Evolutionary conservation across 2,113 vertebrate species (phyloP), one percentile per base, ranked within the genome.

Genomic region (Megaleporinus macrocephalus): DNA sequence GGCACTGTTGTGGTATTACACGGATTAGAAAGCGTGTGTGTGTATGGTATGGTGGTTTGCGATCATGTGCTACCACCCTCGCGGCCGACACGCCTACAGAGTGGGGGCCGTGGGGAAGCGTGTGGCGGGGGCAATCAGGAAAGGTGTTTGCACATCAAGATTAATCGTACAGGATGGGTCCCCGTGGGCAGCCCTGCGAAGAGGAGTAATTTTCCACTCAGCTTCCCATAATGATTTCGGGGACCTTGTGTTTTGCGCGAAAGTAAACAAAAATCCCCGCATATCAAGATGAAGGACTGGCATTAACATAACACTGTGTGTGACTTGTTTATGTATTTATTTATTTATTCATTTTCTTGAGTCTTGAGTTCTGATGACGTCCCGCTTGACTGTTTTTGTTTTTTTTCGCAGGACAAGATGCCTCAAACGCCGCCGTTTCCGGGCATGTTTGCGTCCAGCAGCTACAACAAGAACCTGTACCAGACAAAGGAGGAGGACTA

Each of bases 371-470:
- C n/a, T n/a, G 6, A 55, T 55, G 2, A 57, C 20, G n/a, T 79
- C 66, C 15, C 69, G 49, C 47, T n/a, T 73, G 66, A n/a, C n/a
- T n/a, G n/a, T n/a, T n/a, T n/a, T n/a, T n/a, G n/a, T n/a, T n/a
- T n/a, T n/a, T 3, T 65, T 74, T 27, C 73, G 73, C 85, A 97
- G 97, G 95, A 93, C 91, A 97, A 89, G 85, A 98, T 98, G 97
- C 97, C 97, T 81, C 96, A 97, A 90, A 98, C 96, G 0, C 94
- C 96, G 83, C 95, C 95, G 5, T 95, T 97, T 87, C 91, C 94
- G 26, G 94, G 91, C 0, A 95, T 96, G 95, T 96, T 97, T 88
- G 95, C 95, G 90, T 92, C 95, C 86, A 91, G 92, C 1, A 81
- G 94, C 82, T 97, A 95, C 88, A 97, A 95, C 92, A 94, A 95